A percentile compares a stretch with the other conserved stretches of the same genome.
phyloP scores from a whole-genome alignment of 2,797 vertebrate species.

The Lepilemur ruficaudatus region DNA sequence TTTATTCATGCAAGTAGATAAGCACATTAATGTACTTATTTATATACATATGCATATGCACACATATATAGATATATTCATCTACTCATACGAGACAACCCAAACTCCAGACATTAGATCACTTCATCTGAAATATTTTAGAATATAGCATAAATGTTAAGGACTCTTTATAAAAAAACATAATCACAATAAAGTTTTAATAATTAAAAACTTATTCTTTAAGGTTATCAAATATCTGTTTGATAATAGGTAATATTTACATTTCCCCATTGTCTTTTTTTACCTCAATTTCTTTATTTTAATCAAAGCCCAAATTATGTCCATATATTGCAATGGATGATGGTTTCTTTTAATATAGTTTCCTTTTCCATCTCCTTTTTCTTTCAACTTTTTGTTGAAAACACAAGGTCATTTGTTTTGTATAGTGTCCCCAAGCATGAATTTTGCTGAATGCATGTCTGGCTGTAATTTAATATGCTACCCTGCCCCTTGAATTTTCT shows the following conservation, averaged over 20 bases:
- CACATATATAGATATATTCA: not conserved
- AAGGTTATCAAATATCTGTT: not conserved
- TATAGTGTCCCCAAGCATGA: not conserved
- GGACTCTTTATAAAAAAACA: not conserved
- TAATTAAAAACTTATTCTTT: not conserved
- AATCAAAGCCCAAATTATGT: not conserved
- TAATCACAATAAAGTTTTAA: not conserved
- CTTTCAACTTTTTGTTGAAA: not conserved
- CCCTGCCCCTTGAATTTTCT: not conserved
- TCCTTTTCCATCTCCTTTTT: not conserved
- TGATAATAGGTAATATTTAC: not conserved
- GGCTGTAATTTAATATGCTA: not conserved
- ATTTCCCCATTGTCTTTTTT: not conserved
- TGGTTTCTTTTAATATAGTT: not conserved
- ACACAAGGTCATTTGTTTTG: not conserved
- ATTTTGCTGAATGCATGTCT: not conserved
- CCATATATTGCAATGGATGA: not conserved
- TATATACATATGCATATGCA: no score
- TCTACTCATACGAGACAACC: not conserved
- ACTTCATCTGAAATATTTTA: not conserved
- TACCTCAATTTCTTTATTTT: not conserved
- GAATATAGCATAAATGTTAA: not conserved
- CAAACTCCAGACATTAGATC: not conserved
- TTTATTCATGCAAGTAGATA: no score
- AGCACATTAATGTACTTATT: no score